phyloP scores from a whole-genome alignment of 2,113 vertebrate genomes.

The Tupaia tana region DNA sequence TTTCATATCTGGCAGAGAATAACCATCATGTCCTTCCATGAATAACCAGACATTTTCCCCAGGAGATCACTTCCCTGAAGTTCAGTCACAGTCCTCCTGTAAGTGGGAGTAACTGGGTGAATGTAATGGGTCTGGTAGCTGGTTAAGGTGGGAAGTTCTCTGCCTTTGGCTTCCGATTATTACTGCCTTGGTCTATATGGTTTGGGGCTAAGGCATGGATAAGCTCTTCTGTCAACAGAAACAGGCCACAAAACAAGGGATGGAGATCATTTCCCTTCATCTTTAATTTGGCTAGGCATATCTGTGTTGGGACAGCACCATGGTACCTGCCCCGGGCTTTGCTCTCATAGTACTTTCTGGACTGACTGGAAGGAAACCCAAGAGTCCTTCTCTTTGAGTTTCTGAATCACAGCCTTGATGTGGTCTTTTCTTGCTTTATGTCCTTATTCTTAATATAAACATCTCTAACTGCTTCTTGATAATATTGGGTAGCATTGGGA shows the following conservation, averaged over 20 bases:
- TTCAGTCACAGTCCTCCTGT: not conserved
- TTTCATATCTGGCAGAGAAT: not conserved
- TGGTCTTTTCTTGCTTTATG: slow-evolving; percentile 79
- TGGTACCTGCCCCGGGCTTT: slow-evolving; percentile 1
- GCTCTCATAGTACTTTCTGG: slow-evolving; percentile 32
- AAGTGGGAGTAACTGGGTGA: not conserved
- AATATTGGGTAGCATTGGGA: slow-evolving; percentile 83
- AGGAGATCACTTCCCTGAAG: not conserved
- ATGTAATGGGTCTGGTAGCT: not conserved
- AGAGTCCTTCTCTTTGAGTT: slow-evolving; percentile 77
- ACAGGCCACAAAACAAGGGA: not conserved
- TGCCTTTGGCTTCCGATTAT: not conserved
- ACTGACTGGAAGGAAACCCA: slow-evolving; percentile 64
- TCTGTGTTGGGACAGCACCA: slow-evolving; percentile 46
- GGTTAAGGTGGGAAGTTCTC: not conserved
- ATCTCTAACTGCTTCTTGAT: slow-evolving; percentile 84
- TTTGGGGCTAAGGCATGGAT: not conserved
- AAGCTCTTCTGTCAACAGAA: not conserved
- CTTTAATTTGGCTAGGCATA: slow-evolving; percentile 60
- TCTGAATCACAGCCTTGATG: slow-evolving; percentile 81
- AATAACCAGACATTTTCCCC: not conserved
- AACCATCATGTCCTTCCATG: not conserved
- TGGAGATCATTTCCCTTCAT: slow-evolving; percentile 53
- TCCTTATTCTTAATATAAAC: slow-evolving; percentile 77
- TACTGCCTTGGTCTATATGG: not conserved